Evolutionary conservation across 2,113 vertebrate species (phyloP).

Genomic region (Dromas ardeola): DNA sequence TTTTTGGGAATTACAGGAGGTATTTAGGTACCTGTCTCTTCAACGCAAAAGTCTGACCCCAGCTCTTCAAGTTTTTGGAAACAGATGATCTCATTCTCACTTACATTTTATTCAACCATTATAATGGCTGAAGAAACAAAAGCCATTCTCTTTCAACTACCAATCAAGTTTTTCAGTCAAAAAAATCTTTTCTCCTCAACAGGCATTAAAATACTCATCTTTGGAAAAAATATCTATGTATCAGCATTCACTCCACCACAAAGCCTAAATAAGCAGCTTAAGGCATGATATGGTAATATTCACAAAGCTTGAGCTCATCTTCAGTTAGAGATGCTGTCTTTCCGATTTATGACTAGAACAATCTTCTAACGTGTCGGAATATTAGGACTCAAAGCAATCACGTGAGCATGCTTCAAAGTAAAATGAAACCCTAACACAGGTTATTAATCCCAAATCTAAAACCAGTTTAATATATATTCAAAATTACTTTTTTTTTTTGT

Average conservation of each 20-base stretch:
- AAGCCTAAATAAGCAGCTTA: conserved; percentile 1
- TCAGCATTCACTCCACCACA: background rate
- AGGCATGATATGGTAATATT: background rate
- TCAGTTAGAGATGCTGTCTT: background rate
- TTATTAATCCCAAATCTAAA: background rate
- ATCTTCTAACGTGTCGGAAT: background rate
- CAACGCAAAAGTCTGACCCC: background rate
- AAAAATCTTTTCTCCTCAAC: conserved; percentile 12
- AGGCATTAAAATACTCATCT: background rate
- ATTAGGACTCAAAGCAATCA: background rate
- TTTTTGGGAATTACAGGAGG: background rate
- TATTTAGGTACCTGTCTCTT: background rate
- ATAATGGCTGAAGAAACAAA: background rate
- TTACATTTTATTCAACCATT: background rate
- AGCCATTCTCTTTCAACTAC: background rate
- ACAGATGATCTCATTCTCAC: background rate
- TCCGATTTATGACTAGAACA: background rate
- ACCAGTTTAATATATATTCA: background rate
- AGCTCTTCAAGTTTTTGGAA: background rate
- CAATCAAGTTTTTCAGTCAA: background rate
- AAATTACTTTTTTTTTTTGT: accelerated
- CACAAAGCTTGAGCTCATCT: background rate
- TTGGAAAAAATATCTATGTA: background rate
- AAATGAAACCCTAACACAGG: background rate
- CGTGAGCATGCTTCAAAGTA: accelerated